Percentiles rank a stretch among this genome's conserved stretches.
Evolutionary conservation across 2,888 invertebrate species (phyloP).

Genomic region (Pristionchus mayeri): DNA sequence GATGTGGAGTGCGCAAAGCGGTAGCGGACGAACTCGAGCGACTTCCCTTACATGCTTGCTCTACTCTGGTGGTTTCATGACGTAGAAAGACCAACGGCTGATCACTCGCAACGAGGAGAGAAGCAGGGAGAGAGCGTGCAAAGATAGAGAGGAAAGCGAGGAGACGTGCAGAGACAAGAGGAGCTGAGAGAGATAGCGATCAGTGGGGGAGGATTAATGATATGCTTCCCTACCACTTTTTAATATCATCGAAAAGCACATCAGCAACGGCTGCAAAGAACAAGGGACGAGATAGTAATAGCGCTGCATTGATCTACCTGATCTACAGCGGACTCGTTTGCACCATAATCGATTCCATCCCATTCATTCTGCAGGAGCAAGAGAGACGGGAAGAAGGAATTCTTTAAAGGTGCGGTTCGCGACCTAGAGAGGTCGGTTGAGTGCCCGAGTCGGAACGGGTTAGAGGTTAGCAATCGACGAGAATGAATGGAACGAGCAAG

Average conservation of each 20-base stretch:
- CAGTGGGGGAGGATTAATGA: constrained; percentile 22
- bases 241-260: constrained; percentile 32
- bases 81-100: constrained; percentile 28
- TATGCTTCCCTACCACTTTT: constrained; percentile 32
- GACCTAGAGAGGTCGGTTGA: constrained; percentile 36
- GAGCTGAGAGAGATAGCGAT: constrained; percentile 24
- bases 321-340: constrained; percentile 27
- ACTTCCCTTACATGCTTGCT: constrained; percentile 40
- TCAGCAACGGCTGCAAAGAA: constrained; percentile 30
- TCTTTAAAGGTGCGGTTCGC: constrained; percentile 29
- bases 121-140: not conserved
- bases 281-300: constrained; percentile 3
- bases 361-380: not conserved
- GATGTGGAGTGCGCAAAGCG: not conserved
- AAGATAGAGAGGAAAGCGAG: constrained; percentile 8
- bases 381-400: not conserved
- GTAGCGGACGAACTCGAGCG: constrained; percentile 10
- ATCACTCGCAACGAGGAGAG: constrained; percentile 30
- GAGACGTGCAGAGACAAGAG: not conserved
- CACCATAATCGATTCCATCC: constrained; percentile 3
- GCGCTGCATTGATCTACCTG: constrained; percentile 31
- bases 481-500: not conserved
- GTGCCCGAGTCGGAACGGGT: not conserved
- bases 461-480: constrained; percentile 1
- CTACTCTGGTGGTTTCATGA: constrained; percentile 49